phyloP scores from a whole-genome alignment of 2,113 vertebrate genomes.

The Halcyon senegalensis region DNA sequence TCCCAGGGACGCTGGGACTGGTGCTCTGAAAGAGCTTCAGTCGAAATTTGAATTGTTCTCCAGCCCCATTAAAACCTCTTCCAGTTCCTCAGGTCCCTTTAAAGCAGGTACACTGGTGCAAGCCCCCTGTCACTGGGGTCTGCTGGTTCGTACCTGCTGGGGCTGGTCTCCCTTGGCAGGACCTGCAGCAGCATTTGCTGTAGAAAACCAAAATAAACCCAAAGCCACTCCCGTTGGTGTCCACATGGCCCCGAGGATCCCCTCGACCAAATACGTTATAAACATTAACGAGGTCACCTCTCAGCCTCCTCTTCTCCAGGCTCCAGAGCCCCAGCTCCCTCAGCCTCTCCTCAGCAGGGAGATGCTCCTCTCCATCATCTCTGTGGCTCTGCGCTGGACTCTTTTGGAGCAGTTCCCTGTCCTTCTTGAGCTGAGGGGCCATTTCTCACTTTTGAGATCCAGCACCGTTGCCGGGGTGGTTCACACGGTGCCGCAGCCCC shows the following conservation, averaged over 20 bases:
- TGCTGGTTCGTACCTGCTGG: neutral
- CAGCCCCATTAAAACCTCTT: too few species aligned
- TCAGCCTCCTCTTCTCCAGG: too few species aligned
- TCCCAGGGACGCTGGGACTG: neutral
- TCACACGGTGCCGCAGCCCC: too few species aligned
- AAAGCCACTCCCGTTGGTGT: rapidly evolving
- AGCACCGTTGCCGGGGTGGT: neutral
- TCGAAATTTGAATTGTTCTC: neutral
- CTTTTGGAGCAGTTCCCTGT: too few species aligned
- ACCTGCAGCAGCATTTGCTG: neutral
- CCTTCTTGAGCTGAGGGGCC: too few species aligned
- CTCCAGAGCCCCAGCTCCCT: too few species aligned
- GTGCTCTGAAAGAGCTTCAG: neutral
- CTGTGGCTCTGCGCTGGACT: too few species aligned
- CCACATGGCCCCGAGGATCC: neutral
- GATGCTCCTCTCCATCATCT: too few species aligned
- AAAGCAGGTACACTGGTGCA: neutral
- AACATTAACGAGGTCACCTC: too few species aligned
- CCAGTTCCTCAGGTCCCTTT: neutral
- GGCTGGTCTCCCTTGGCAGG: neutral
- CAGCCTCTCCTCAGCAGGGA: too few species aligned
- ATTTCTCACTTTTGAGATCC: neutral
- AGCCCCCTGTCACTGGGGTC: neutral
- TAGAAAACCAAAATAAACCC: neutral
- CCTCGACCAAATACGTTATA: neutral